Evolutionary conservation across 2,113 vertebrate species (phyloP).

Genomic region (Neolamprologus variostigma): DNA sequence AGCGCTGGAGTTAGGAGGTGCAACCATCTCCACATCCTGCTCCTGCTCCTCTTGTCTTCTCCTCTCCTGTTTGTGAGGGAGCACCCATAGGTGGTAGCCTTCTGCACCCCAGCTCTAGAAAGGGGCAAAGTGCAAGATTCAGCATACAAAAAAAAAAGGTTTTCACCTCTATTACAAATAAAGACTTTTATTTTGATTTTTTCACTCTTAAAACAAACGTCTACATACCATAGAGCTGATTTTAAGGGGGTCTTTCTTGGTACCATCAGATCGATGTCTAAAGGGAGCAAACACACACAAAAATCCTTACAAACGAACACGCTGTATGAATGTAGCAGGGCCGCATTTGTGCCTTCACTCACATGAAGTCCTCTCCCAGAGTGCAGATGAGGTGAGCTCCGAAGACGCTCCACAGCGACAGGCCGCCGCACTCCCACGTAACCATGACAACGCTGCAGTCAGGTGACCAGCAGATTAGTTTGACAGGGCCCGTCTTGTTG

Average conservation of each 20-base stretch:
- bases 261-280: conserved; percentile 91
- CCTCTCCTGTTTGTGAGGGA: conserved; percentile 71
- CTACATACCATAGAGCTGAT: conserved; percentile 91
- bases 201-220: neutral
- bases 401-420: conserved; percentile 97
- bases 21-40: conserved; percentile 13
- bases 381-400: conserved; percentile 98
- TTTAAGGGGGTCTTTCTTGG: conserved; percentile 94
- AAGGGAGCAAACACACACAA: neutral
- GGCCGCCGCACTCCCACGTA: conserved; percentile 92
- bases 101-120: conserved; percentile 95
- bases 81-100: conserved; percentile 94
- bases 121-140: neutral
- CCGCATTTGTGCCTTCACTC: conserved; percentile 54
- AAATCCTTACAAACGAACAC: neutral
- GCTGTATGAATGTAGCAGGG: neutral
- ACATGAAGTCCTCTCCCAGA: conserved; percentile 96
- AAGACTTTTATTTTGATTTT: neutral
- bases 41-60: conserved; percentile 41
- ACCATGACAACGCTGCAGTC: conserved; percentile 94
- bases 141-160: neutral
- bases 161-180: neutral
- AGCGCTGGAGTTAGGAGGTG: conserved; percentile 38
- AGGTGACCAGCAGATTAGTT: conserved; percentile 91
- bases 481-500: conserved; percentile 96